phyloP scores from a whole-genome alignment of 2,797 vertebrate genomes.

The Zalophus californianus region DNA sequence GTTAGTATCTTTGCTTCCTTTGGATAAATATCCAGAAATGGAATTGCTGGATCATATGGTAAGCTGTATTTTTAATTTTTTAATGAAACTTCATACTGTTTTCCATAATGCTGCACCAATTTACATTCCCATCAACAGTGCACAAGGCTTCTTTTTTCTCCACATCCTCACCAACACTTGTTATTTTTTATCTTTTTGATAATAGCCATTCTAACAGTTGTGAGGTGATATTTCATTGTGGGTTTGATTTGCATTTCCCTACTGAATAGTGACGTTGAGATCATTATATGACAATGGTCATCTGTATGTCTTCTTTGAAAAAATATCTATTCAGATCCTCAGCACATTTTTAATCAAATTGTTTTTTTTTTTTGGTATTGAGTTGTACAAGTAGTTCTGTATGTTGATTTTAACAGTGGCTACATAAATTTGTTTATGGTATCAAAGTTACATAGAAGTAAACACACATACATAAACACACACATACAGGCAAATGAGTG shows the following conservation, averaged over 20 bases:
- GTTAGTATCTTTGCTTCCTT: background rate
- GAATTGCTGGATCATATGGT: background rate
- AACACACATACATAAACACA: background rate
- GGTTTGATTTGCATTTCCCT: background rate
- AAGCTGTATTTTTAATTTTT: background rate
- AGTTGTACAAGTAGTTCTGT: background rate
- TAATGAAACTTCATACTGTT: background rate
- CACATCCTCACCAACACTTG: background rate
- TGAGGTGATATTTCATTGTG: background rate
- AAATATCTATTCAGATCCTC: background rate
- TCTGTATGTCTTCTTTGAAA: background rate
- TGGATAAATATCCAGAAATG: background rate
- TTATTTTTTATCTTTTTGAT: background rate
- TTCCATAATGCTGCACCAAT: background rate
- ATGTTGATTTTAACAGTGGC: background rate
- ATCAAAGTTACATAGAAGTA: background rate
- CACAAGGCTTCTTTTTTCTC: background rate
- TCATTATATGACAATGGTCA: background rate
- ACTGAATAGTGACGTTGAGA: background rate
- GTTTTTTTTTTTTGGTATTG: background rate
- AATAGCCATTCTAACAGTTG: background rate
- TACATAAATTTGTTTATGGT: background rate
- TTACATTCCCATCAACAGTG: background rate
- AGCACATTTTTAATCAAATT: background rate
- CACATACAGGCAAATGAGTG: background rate